phyloP scores from a whole-genome alignment of 2,113 vertebrate genomes.

The Pan troglodytes region DNA sequence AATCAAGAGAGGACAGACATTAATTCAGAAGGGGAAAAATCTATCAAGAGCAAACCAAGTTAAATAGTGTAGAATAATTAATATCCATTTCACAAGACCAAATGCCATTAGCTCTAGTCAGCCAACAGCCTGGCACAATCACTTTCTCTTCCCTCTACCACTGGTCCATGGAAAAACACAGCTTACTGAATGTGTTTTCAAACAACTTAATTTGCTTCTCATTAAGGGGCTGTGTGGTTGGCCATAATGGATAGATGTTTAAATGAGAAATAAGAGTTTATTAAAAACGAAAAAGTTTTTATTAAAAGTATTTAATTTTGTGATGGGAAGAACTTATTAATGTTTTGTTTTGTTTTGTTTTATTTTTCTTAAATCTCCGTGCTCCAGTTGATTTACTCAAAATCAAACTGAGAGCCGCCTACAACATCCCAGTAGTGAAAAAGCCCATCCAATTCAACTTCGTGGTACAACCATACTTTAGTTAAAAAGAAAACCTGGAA shows the following conservation, averaged over 20 bases:
- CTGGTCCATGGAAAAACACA: constrained; percentile 53
- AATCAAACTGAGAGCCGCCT: not conserved
- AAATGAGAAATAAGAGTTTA: not conserved
- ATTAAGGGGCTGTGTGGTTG: not conserved
- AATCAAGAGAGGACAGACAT: constrained; percentile 79
- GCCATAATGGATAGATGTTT: not conserved
- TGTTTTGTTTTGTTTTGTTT: not conserved
- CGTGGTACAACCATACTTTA: not conserved
- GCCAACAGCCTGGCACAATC: constrained; percentile 22
- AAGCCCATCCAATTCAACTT: not conserved
- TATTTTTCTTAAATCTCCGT: not conserved
- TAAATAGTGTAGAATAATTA: constrained; percentile 74
- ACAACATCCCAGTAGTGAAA: not conserved
- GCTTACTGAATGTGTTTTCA: constrained; percentile 25
- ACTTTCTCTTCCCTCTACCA: not conserved
- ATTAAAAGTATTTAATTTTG: constrained; percentile 18
- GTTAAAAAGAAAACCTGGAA: not conserved
- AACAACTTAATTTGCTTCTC: constrained; percentile 63
- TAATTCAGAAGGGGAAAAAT: constrained; percentile 79
- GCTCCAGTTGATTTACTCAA: not conserved
- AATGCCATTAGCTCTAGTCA: constrained; percentile 70
- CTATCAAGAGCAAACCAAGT: constrained; percentile 73
- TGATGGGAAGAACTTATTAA: not conserved
- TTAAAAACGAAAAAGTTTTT: not conserved
- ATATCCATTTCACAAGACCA: constrained; percentile 77